Evolutionary conservation across 2,888 invertebrate genomes (phyloP).

Genomic region (Linyphia triangularis): DNA sequence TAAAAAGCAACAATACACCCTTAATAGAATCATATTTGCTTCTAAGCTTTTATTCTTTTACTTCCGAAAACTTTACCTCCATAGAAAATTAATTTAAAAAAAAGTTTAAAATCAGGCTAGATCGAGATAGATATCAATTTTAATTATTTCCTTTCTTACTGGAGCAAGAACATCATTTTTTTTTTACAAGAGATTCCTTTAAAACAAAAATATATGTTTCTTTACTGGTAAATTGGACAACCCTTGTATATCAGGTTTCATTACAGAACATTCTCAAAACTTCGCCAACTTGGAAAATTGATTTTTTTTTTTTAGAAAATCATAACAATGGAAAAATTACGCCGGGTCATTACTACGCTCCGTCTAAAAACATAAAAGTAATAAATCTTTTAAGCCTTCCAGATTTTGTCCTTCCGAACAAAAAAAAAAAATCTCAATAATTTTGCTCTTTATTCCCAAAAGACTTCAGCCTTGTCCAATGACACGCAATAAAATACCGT

Average conservation of each 20-base stretch:
- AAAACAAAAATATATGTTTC: not conserved
- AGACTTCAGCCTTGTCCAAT: not conserved
- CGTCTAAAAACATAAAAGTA: not conserved
- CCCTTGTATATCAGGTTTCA: not conserved
- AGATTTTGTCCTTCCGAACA: not conserved
- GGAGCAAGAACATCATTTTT: not conserved
- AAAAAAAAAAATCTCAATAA: not conserved
- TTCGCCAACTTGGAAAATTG: not conserved
- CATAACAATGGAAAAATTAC: not conserved
- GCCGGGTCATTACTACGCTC: not conserved
- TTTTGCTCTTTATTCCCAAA: not conserved
- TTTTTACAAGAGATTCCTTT: not conserved
- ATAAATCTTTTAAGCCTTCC: not conserved
- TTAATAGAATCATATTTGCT: not conserved
- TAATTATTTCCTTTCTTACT: no score
- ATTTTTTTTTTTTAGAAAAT: not conserved
- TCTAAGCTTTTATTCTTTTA: no score
- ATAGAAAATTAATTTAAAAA: not conserved
- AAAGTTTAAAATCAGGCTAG: not conserved
- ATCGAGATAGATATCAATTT: not conserved
- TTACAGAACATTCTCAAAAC: not conserved
- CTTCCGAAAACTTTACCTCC: no score
- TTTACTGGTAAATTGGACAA: no score
- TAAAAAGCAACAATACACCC: not conserved
- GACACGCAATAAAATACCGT: not conserved